These are phyloP conservation scores for Enteromius fasciolatus DNA, from an alignment of 2,797 vertebrate genomes.

Conservation along the genomic window DNA sequence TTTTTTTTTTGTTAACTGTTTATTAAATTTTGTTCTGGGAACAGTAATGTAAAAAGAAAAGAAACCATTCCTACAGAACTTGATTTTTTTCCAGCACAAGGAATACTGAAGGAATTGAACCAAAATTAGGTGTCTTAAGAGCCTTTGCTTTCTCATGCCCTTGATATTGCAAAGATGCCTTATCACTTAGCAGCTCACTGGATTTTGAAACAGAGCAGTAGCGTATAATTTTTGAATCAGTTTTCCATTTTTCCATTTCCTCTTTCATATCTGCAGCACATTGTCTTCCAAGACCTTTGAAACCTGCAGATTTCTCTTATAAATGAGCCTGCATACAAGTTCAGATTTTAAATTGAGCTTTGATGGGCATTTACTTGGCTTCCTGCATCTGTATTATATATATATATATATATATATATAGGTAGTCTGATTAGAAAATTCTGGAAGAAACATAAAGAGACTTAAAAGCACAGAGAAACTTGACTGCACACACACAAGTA, in stretches of 20 bases:
- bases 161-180: slow-evolving; percentile 1
- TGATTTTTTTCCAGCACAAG: not conserved
- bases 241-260: slow-evolving; percentile 31
- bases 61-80: not conserved
- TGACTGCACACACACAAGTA: not conserved
- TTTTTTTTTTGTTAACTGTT: too few species aligned
- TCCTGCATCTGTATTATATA: not conserved
- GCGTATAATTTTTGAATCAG: not conserved
- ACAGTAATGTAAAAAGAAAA: too few species aligned
- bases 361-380: slow-evolving; percentile 4
- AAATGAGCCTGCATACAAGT: slow-evolving; percentile 26
- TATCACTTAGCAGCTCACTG: not conserved
- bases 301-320: slow-evolving; percentile 12
- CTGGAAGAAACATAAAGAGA: slow-evolving; percentile 16
- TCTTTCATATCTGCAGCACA: slow-evolving; percentile 31
- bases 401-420: too few species aligned
- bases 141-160: not conserved
- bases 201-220: slow-evolving; percentile 6
- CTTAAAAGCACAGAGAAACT: not conserved
- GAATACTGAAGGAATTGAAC: not conserved
- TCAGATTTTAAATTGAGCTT: slow-evolving; percentile 37
- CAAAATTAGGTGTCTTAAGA: not conserved
- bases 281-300: slow-evolving; percentile 13
- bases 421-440: slow-evolving; percentile 50
- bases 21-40: not conserved